These are phyloP conservation scores for Pangasianodon gigas DNA, from an alignment of 2,113 vertebrate species.

Conservation along the genomic window DNA sequence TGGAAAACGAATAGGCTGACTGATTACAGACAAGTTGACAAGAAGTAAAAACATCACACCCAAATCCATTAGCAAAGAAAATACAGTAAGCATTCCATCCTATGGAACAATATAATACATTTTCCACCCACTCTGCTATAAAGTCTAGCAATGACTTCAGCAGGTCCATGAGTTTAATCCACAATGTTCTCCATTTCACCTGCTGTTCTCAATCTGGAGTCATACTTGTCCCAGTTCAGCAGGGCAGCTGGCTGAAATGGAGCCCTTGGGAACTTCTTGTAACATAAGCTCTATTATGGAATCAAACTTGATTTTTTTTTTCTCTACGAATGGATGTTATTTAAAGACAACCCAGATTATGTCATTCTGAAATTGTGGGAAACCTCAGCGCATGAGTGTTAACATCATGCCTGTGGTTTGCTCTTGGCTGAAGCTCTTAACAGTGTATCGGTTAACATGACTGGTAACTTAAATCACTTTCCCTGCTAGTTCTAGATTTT, in stretches of 20 bases:
- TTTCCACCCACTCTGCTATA: neutral
- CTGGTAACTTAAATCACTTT: neutral
- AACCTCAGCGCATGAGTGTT: conserved; percentile 27
- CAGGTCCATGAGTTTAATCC: conserved; percentile 30
- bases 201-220: conserved; percentile 20
- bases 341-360: conserved; percentile 37
- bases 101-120: conserved; percentile 16
- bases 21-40: conserved; percentile 1
- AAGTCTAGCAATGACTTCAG: neutral
- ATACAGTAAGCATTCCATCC: neutral
- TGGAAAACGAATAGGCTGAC: neutral
- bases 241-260: conserved; percentile 47
- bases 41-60: neutral
- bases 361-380: conserved; percentile 32
- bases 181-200: conserved; percentile 20
- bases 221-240: conserved; percentile 9
- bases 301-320: conserved; percentile 26
- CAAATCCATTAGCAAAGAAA: neutral
- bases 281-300: conserved; percentile 40
- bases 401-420: conserved; percentile 41
- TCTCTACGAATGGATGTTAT: conserved; percentile 39
- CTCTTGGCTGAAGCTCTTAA: conserved; percentile 15
- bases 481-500: neutral
- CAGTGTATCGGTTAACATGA: conserved; percentile 20
- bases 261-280: conserved; percentile 45